These are phyloP conservation scores for Cydia strobilella DNA, from an alignment of 1,140 invertebrate species.

Conservation along the genomic window DNA sequence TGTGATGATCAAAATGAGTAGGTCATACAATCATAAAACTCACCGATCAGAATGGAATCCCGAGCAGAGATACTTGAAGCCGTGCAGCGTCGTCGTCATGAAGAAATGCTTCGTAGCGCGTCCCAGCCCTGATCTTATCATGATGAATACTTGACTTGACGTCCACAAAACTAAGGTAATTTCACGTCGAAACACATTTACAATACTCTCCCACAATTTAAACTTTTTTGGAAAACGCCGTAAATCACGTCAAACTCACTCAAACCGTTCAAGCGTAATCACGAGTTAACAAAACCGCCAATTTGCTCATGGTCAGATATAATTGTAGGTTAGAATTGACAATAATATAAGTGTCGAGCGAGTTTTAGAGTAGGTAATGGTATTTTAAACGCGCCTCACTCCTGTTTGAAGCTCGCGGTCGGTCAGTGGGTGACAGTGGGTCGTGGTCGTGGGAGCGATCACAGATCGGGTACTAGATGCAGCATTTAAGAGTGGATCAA, in stretches of 20 bases:
- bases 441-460: background rate
- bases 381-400: background rate
- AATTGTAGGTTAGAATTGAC: background rate
- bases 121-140: constrained; percentile 31
- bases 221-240: too few species aligned
- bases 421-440: too few species aligned
- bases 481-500: background rate
- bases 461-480: background rate
- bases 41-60: constrained; percentile 61
- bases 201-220: too few species aligned
- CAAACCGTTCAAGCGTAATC: background rate
- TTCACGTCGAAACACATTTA: background rate
- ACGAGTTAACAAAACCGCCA: background rate
- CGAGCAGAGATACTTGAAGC: constrained; percentile 68
- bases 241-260: constrained; percentile 1
- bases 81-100: constrained; percentile 64
- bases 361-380: background rate
- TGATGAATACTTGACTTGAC: background rate
- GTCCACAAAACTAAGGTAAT: background rate
- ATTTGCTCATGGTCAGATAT: background rate
- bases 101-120: constrained; percentile 52
- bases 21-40: constrained; percentile 36
- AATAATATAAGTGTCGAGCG: too few species aligned
- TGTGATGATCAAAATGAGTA: too few species aligned
- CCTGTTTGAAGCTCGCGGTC: background rate